Percentiles rank a stretch among this genome's conserved stretches.
These are phyloP conservation scores for Actinostola sp. DNA, from an alignment of 92 coral and sea anemone genomes.

Conservation along the genomic window DNA sequence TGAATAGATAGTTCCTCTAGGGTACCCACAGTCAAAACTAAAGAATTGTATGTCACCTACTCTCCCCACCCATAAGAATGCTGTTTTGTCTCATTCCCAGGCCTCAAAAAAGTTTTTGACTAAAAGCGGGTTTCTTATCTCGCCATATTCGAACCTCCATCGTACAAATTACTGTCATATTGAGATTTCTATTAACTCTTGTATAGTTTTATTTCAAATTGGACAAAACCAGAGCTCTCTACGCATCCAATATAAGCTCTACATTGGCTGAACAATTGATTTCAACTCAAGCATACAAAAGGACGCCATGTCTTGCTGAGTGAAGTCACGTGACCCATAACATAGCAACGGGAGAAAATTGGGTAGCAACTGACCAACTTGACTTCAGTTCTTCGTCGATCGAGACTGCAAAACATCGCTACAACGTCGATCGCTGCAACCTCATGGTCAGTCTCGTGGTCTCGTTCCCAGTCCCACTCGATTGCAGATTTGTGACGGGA, in stretches of 20 bases:
- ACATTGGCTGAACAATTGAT: background rate
- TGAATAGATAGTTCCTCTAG: background rate
- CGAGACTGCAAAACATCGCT: too few species aligned
- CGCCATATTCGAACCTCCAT: background rate
- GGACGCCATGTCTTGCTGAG: background rate
- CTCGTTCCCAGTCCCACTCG: too few species aligned
- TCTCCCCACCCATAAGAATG: conserved; percentile 23
- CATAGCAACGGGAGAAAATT: conserved; percentile 6
- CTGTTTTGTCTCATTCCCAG: conserved; percentile 18
- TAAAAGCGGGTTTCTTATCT: conserved; percentile 15
- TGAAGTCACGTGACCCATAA: conserved; percentile 1
- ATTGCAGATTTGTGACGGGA: too few species aligned
- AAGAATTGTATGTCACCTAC: conserved; percentile 30
- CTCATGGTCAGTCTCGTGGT: too few species aligned
- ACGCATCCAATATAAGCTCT: background rate
- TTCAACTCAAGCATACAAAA: background rate
- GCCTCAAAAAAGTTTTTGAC: conserved; percentile 26
- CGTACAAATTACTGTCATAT: conserved; percentile 1
- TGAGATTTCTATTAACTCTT: conserved; percentile 3
- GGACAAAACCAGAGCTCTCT: background rate
- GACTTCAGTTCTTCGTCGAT: too few species aligned
- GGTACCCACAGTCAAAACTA: conserved; percentile 38
- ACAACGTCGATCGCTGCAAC: too few species aligned
- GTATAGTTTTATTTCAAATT: conserved; percentile 3
- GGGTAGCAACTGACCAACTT: conserved; percentile 3